Percentiles rank a stretch among this genome's conserved stretches.
phyloP scores from a whole-genome alignment of 2,797 vertebrate species.

The Sphenopsis melanotis region DNA sequence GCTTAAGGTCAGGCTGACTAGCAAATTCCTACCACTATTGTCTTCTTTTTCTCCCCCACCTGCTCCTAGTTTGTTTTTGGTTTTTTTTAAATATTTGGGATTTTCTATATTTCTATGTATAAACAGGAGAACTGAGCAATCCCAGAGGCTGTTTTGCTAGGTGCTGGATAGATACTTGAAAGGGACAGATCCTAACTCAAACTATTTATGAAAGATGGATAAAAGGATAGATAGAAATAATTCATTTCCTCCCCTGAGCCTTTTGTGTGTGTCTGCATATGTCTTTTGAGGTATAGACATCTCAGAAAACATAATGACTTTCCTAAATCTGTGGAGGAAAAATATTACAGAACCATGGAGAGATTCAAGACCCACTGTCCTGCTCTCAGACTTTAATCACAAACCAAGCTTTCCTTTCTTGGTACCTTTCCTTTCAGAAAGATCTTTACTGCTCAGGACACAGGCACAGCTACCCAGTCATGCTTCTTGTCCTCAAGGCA shows the following conservation, averaged over 20 bases:
- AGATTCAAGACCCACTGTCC: not conserved
- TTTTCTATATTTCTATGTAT: not conserved
- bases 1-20: not conserved
- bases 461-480: not conserved
- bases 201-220: not conserved
- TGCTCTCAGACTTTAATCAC: not conserved
- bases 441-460: not conserved
- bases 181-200: not conserved
- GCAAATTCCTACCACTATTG: not conserved
- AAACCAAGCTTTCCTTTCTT: not conserved
- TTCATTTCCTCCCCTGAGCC: fast-evolving
- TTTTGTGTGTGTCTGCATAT: not conserved
- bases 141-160: not conserved
- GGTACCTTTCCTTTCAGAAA: not conserved
- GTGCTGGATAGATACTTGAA: not conserved
- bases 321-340: not conserved
- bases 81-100: not conserved
- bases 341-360: not conserved
- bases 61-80: fast-evolving
- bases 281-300: not conserved
- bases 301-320: not conserved
- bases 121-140: not conserved
- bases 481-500: not conserved
- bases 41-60: fast-evolving
- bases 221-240: not conserved